Evolutionary conservation across 2,888 invertebrate species (phyloP).

Genomic region (Macrosoma leucophasiata): DNA sequence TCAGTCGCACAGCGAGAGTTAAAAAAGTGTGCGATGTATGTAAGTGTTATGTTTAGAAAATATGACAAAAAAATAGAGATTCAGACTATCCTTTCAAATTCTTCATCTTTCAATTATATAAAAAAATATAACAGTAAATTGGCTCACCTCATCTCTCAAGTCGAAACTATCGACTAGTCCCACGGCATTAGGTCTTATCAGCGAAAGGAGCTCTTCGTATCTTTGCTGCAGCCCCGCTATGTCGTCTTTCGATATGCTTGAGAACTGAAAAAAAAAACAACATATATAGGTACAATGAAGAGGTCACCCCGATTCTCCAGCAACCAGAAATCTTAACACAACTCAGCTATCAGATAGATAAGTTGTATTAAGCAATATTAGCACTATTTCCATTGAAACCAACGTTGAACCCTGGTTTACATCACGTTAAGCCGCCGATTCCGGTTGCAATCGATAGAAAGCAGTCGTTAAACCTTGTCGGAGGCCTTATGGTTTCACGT

Average conservation of each 20-base stretch:
- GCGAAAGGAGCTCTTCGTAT: conserved; percentile 79
- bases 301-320: conserved; percentile 63
- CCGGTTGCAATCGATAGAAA: no score
- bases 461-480: no score
- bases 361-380: conserved; percentile 79
- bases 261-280: conserved; percentile 72
- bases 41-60: no score
- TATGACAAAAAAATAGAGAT: no score
- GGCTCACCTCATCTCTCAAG: conserved; percentile 84
- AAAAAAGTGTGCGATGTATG: no score
- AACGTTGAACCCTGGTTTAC: conserved; percentile 49
- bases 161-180: conserved; percentile 94
- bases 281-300: not conserved
- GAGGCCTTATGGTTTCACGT: no score
- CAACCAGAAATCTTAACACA: conserved; percentile 85
- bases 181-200: conserved; percentile 89
- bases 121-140: conserved; percentile 8
- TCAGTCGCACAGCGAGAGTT: no score
- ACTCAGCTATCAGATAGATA: conserved; percentile 84
- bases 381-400: conserved; percentile 75
- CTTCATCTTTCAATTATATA: no score
- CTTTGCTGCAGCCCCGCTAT: conserved; percentile 76
- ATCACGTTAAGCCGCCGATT: no score
- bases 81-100: no score
- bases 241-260: conserved; percentile 66